Evolutionary conservation across 2,797 vertebrate genomes (phyloP), one percentile per base, ranked within the genome.

Genomic region (Simalia tracyae): DNA sequence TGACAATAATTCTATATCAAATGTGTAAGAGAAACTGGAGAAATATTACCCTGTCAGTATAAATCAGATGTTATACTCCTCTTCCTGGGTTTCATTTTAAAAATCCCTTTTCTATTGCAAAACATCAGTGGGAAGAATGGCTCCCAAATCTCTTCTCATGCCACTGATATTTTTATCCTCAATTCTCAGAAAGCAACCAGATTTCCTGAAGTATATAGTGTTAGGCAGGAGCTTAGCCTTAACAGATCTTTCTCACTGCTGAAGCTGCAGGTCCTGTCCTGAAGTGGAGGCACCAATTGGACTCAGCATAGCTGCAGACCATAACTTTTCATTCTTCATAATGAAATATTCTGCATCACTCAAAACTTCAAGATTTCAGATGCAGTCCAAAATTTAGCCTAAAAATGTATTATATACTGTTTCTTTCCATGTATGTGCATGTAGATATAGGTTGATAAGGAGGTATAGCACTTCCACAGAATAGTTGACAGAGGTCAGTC

Each of bases 241-340:
- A 89, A 86, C 91, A 90, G 84, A 90, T 92, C 56, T 86, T 72
- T 76, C 88, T 92, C 60, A 72, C 42, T 86, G 84, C 92, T 86
- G 88, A 92, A 85, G 84, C 57, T 87, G 84, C 84, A 76, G 84
- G 64, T 36, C 42, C 22, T 63, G 84, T 31, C 46, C 50, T 10
- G 54, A 92, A 72, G 26, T 56, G 28, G 10, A 24, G 3, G 64
- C 86, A 88, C 31, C 88, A 76, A 59, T 22, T 56, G 28, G 84
- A 56, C 59, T 76, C 63, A 84, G 84, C 85, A 63, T 61, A 42
- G 56, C 57, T 81, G 19, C 17, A 81, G 72, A 42, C 8, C 72
- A 46, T 63, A 11, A 81, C 7, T 57, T 86, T 60, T 68, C 31
- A 46, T 84, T 59, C 76, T 46, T 26, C 68, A 46, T 22, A 42